Evolutionary conservation across 2,797 vertebrate species (phyloP).

Genomic region (Ptychobarbus kaznakovi): DNA sequence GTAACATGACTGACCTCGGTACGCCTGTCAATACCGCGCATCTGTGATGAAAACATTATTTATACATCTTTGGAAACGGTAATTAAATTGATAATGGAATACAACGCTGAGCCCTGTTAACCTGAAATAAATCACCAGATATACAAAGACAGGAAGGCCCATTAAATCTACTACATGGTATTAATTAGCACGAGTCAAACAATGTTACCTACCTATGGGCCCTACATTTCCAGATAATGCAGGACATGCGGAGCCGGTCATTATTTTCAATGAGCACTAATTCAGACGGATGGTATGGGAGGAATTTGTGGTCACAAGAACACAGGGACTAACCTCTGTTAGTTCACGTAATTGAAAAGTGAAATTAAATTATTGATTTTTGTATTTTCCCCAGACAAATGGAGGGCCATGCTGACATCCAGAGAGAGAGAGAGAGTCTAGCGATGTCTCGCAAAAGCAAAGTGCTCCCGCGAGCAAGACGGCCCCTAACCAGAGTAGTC

Average conservation of each 20-base stretch:
- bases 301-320: slow-evolving; percentile 49
- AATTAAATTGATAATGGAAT: slow-evolving; percentile 51
- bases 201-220: slow-evolving; percentile 45
- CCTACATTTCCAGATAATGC: slow-evolving; percentile 49
- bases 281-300: slow-evolving; percentile 53
- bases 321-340: slow-evolving; percentile 53
- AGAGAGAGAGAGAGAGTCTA: slow-evolving; percentile 18
- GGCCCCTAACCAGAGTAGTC: slow-evolving; percentile 48
- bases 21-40: slow-evolving; percentile 20
- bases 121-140: slow-evolving; percentile 51
- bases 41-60: slow-evolving; percentile 34
- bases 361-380: slow-evolving; percentile 65
- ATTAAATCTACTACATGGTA: slow-evolving; percentile 51
- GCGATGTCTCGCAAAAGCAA: slow-evolving; percentile 36
- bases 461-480: slow-evolving; percentile 42
- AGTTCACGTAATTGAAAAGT: slow-evolving; percentile 65
- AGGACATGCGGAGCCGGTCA: slow-evolving; percentile 39
- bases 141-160: slow-evolving; percentile 48
- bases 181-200: slow-evolving; percentile 54
- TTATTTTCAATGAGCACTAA: slow-evolving; percentile 57
- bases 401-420: slow-evolving; percentile 25
- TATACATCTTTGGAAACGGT: slow-evolving; percentile 33
- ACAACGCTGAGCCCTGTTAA: slow-evolving; percentile 9
- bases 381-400: slow-evolving; percentile 55
- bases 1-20: slow-evolving; percentile 30